Evolutionary conservation across 2,113 vertebrate genomes (phyloP), one percentile per base, ranked within the genome.

Genomic region (Porphyrio hochstetteri): DNA sequence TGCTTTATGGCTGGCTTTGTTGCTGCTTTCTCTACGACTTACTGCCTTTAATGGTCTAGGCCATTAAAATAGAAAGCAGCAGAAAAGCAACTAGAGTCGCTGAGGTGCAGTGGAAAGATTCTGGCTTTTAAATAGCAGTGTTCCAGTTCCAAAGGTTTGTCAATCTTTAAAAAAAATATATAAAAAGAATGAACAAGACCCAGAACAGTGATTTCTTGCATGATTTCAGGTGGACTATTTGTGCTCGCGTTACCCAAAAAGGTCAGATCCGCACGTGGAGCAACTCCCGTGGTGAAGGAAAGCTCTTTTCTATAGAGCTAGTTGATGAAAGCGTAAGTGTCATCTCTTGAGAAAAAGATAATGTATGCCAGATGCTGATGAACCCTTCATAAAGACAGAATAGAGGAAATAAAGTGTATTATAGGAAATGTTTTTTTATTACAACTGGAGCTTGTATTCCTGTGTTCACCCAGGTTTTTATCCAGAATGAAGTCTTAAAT

Each of bases 261-360:
- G 98, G 98, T 75, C 95, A 97, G 94, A 98, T 99, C 96, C 99
- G 99, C 8, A 99, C 98, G 0, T 99, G 99, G 99, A 99, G 99
- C 98, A 99, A 99, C 96, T 99, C 99, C 36, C 98, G 99, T 20
- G 99, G 99, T 5, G 99, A 99, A 59, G 99, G 99, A 64, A 99
- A 99, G 94, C 99, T 99, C 48, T 99, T 99, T 93, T 99, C 99
- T 60, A 97, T 99, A 93, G 99, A 99, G 96, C 92, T 99, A 7
- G 98, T 99, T 72, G 99, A 99, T 94, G 99, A 99, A 96, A 99
- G 98, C 8, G 99, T 99, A 97, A 99, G 99, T 98, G 84, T 91
- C 53, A 3, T 56, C 2, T 46, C 71, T 80, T 77, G 68, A 90
- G 92, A 46, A 38, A 74, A 86, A 90, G 76, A 59, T 93, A 86